phyloP scores from a whole-genome alignment of 2,113 vertebrate genomes.

The Chrysemys picta region DNA sequence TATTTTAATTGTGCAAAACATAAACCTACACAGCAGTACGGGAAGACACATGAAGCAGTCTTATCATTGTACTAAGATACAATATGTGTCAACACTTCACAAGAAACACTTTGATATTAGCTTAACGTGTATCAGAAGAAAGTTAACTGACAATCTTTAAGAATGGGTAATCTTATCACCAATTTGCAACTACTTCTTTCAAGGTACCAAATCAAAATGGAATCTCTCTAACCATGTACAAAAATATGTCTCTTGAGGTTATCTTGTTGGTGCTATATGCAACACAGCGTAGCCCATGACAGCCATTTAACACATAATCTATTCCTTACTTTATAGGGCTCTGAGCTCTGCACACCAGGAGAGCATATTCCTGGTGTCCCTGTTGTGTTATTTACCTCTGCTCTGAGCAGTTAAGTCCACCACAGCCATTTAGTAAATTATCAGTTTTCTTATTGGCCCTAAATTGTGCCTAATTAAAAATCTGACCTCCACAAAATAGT shows the following conservation, averaged over 20 bases:
- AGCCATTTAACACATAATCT: conserved; percentile 77
- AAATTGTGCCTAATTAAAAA: conserved; percentile 95
- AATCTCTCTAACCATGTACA: background rate
- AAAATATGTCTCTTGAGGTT: background rate
- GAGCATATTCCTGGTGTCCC: conserved; percentile 73
- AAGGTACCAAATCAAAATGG: background rate
- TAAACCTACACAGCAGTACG: background rate
- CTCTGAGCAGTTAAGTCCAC: conserved; percentile 81
- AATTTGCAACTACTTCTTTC: background rate
- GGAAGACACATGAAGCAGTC: fast-evolving
- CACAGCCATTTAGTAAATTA: conserved; percentile 89
- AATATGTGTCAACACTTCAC: background rate
- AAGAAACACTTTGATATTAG: background rate
- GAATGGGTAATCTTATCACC: background rate
- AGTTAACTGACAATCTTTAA: background rate
- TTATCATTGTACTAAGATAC: background rate
- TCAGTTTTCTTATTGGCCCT: conserved; percentile 93
- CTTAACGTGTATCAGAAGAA: background rate
- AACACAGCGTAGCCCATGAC: conserved; percentile 8
- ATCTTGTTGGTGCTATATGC: background rate
- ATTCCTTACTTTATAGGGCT: conserved; percentile 57
- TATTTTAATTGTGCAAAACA: fast-evolving
- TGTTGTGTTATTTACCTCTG: conserved; percentile 81
- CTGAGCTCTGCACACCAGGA: conserved; percentile 68
- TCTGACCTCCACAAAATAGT: conserved; percentile 88